A percentile compares a stretch with the other conserved stretches of the same genome.
phyloP scores from a whole-genome alignment of 2,797 vertebrate species.

The Syngnathus rostellatus region DNA sequence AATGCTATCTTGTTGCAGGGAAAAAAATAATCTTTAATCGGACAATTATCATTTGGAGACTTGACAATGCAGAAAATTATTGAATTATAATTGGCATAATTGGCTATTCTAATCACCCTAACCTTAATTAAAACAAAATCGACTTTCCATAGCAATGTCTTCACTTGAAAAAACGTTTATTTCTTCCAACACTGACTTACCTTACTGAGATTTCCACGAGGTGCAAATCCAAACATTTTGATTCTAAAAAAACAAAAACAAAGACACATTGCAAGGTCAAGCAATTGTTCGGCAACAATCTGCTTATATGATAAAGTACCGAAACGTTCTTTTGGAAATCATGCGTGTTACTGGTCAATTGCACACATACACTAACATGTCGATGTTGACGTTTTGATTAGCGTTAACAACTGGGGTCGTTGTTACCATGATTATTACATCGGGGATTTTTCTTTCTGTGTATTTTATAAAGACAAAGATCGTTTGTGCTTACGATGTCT shows the following conservation, averaged over 20 bases:
- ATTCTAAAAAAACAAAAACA: slow-evolving; percentile 25
- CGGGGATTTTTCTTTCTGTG: not conserved
- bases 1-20: no score
- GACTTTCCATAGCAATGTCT: not conserved
- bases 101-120: no score
- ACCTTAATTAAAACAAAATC: no score
- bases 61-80: no score
- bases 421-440: slow-evolving; percentile 15
- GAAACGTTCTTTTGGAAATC: not conserved
- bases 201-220: slow-evolving; percentile 18
- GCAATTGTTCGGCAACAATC: not conserved
- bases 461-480: not conserved
- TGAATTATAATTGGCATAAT: no score
- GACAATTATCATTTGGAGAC: no score
- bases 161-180: no score
- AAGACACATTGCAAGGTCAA: slow-evolving; percentile 17
- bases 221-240: slow-evolving; percentile 52
- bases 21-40: no score
- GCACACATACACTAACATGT: not conserved
- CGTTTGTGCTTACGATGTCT: not conserved
- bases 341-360: not conserved
- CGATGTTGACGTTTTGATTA: not conserved
- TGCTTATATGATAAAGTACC: not conserved
- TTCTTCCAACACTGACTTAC: slow-evolving; percentile 37
- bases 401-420: slow-evolving; percentile 38